Evolutionary conservation across 2,888 invertebrate genomes (phyloP), one percentile per base, ranked within the genome.

Genomic region (Limnephilus rhombicus): DNA sequence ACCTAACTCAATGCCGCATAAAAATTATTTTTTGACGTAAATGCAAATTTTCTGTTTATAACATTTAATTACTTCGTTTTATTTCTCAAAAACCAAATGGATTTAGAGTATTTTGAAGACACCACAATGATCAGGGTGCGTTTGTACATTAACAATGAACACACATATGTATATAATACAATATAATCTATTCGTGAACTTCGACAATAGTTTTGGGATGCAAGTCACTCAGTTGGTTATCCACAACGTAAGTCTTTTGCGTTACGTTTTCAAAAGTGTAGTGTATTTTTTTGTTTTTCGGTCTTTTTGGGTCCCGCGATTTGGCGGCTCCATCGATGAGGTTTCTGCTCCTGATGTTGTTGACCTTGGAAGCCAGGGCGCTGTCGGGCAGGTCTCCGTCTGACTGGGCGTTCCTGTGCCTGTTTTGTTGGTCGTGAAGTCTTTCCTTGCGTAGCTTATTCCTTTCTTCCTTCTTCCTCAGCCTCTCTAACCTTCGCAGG

Each of bases 191-290:
- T 7, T 89, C 37, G 83, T 94, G 94, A 41, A 94, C 95, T 94
- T 97, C 97, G 0, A 97, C 96, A 80, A 97, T 97, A 1, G 96
- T 96, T 94, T 96, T 96, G 3, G 97, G 97, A 94, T 97, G 96
- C 7, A 97, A 94, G 0, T 96, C 96, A 94, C 96, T 96, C 92
- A 96, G 95, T 92, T 96, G 96, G 93, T 96, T 96, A 85, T 96
- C 95, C 53, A 96, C 95, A 12, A 96, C 96, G 94, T 97, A 97
- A 0, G 97, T 97, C 12, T 96, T 96, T 94, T 96, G 97, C 1
- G 96, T 96, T 34, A 96, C 95, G 9, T 96, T 95, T 90, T 95
- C 94, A 31, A 96, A 95, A 0, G 95, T 86, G 29, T 86, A 86
- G 1, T n/a, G 12, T 1, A 87, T 53, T 80, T 91, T 88, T 31